Evolutionary conservation across 2,888 invertebrate species (phyloP), one percentile per base, ranked within the genome.

Genomic region (Cryptocephalus primarius): DNA sequence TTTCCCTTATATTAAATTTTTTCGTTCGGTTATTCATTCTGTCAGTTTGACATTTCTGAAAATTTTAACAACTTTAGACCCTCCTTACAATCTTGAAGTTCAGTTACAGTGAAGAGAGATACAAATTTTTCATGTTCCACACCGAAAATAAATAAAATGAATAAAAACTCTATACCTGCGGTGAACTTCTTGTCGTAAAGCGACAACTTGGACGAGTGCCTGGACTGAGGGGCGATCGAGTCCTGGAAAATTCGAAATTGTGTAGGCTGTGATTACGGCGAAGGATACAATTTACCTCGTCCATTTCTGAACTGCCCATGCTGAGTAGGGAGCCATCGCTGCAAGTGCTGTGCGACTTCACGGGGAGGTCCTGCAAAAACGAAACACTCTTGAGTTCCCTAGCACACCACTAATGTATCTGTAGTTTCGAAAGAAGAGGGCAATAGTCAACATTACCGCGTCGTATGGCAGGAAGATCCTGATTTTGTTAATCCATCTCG

Each of bases 251-350:
- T 51, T 12, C n/a, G 36, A 36, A 36, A 36, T 6, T 36, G 36
- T 36, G 12, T 6, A 36, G 22, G 6, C 22, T n/a, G 22, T 4
- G 22, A 4, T 22, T 22, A n/a, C n/a, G n/a, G n/a, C n/a, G n/a
- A 22, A 22, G 22, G 22, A 22, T 22, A 22, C 22, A 22, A 22
- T 22, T 61, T 64, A 75, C 75, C 66, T 83, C 83, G 60, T 85
- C 84, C 72, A 82, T 81, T 70, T 84, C 85, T 13, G 83, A 84
- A 67, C 84, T 84, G 58, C 82, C 85, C 73, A 87, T 84, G 71
- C 88, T 88, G 69, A 85, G 78, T 58, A 88, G 74, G 53, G 84
- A 85, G 57, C 83, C 83, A 70, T 85, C 83, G 72, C 85, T 85
- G 71, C 81, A 82, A 22, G 81, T 71, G 58, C 70, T 71, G 58